Conservation (phyloP, 2,888 invertebrate species). For the Caenorhabditis zanzibari region DNA sequence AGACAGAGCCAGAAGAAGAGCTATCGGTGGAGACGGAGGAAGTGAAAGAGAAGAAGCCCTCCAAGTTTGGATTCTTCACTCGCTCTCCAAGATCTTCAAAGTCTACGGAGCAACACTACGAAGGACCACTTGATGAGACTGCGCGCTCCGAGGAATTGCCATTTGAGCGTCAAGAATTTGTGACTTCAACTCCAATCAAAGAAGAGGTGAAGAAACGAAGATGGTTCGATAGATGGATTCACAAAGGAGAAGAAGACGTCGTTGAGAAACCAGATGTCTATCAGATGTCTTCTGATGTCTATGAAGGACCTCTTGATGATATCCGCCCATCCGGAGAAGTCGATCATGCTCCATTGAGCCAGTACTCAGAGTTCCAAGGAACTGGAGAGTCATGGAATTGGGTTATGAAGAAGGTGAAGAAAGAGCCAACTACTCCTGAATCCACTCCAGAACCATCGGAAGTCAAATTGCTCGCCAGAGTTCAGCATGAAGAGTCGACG, state of each 20-base stretch:
- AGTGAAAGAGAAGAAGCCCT: slow-evolving; percentile 34
- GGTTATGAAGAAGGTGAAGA: slow-evolving; percentile 24
- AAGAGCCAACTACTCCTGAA: slow-evolving; percentile 25
- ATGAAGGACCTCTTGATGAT: slow-evolving; percentile 66
- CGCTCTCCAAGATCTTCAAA: slow-evolving; percentile 21
- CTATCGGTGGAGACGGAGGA: neutral
- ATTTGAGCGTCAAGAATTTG: slow-evolving; percentile 40
- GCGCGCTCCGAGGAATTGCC: slow-evolving; percentile 43
- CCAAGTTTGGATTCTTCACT: slow-evolving; percentile 43
- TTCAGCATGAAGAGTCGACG: slow-evolving; percentile 19
- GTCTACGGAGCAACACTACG: slow-evolving; percentile 36
- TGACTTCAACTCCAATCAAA: slow-evolving; percentile 14
- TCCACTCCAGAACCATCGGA: slow-evolving; percentile 47
- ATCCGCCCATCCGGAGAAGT: slow-evolving; percentile 44
- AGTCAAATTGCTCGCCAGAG: slow-evolving; percentile 52
- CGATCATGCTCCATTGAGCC: slow-evolving; percentile 33
- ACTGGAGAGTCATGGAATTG: slow-evolving; percentile 65
- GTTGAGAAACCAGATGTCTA: slow-evolving; percentile 58
- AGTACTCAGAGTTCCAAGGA: slow-evolving; percentile 64
- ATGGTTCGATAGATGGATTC: slow-evolving; percentile 28
- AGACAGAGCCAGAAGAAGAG: slow-evolving; percentile 31
- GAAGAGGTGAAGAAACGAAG: neutral
- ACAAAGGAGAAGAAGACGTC: slow-evolving; percentile 62
- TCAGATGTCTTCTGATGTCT: slow-evolving; percentile 22
- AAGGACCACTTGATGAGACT: slow-evolving; percentile 53